Percentiles rank a stretch among this genome's conserved stretches.
These are phyloP conservation scores for Cordilura impudica DNA, from an alignment of 2,888 invertebrate species.

Conservation along the genomic window DNA sequence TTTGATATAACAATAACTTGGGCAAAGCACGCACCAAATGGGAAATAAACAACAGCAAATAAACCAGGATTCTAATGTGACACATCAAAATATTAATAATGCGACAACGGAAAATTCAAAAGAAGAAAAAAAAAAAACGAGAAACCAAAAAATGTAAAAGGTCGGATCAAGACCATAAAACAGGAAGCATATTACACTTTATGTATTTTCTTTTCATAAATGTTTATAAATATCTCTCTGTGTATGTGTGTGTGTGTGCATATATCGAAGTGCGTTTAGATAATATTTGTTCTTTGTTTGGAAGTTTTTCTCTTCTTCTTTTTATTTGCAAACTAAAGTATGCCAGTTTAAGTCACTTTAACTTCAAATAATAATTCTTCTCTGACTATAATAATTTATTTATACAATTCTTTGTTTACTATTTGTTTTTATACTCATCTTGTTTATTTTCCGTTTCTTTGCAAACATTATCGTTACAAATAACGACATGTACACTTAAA, in stretches of 20 bases:
- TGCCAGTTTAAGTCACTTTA: background rate
- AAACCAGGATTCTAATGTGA: constrained; percentile 29
- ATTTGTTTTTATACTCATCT: background rate
- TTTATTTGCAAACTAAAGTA: background rate
- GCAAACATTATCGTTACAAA: constrained; percentile 4
- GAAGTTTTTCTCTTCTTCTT: background rate
- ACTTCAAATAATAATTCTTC: background rate
- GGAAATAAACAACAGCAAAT: constrained; percentile 20
- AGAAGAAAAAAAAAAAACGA: background rate
- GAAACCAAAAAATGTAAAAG: background rate
- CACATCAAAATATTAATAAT: constrained; percentile 31
- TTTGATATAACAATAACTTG: constrained; percentile 4
- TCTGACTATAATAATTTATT: background rate
- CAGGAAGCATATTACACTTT: constrained; percentile 7
- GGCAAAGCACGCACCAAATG: constrained; percentile 8
- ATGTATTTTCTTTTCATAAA: too few relatives aligned
- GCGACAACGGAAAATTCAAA: background rate
- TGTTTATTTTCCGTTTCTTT: background rate
- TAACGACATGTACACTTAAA: background rate
- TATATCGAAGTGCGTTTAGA: background rate
- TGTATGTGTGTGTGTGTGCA: background rate
- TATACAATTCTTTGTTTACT: background rate
- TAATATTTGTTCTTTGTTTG: background rate
- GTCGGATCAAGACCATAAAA: constrained; percentile 21
- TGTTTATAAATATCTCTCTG: too few relatives aligned